Conservation (phyloP, 2,113 vertebrate genomes). For the Phodopus roborovskii region DNA sequence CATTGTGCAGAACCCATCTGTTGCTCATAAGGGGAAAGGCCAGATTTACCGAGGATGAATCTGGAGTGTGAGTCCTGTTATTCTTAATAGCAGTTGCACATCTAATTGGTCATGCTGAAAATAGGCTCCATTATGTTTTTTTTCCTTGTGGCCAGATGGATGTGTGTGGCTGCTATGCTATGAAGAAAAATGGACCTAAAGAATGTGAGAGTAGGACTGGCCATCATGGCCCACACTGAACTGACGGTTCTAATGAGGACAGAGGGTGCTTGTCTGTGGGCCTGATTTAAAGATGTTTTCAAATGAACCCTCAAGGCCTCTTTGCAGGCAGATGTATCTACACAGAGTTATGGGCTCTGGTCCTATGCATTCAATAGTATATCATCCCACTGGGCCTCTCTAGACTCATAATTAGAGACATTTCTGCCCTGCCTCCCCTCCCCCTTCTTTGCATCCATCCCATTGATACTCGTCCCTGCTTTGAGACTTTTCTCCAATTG, state of each 20-base stretch:
- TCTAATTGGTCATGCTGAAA: slow-evolving; percentile 84
- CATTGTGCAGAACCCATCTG: slow-evolving; percentile 90
- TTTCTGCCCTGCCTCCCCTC: neutral
- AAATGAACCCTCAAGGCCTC: slow-evolving; percentile 13
- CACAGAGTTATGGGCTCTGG: neutral
- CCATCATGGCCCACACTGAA: neutral
- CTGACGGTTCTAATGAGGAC: slow-evolving; percentile 28
- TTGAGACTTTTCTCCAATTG: neutral
- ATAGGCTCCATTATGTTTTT: slow-evolving; percentile 77
- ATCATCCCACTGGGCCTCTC: neutral
- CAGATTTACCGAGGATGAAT: slow-evolving; percentile 84
- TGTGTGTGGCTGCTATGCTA: slow-evolving; percentile 58
- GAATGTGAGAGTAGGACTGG: slow-evolving; percentile 59
- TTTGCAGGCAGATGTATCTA: neutral
- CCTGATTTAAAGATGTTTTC: slow-evolving; percentile 43
- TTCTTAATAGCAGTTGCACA: slow-evolving; percentile 84
- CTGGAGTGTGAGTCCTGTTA: slow-evolving; percentile 78
- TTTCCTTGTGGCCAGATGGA: slow-evolving; percentile 77
- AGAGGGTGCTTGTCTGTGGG: neutral
- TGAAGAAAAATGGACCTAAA: slow-evolving; percentile 69
- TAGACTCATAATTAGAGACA: slow-evolving; percentile 12
- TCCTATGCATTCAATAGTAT: neutral
- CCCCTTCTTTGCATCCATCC: neutral
- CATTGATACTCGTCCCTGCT: neutral
- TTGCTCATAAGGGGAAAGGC: slow-evolving; percentile 86